phyloP scores from a whole-genome alignment of 2,888 invertebrate species.

The Notodonta ziczac region DNA sequence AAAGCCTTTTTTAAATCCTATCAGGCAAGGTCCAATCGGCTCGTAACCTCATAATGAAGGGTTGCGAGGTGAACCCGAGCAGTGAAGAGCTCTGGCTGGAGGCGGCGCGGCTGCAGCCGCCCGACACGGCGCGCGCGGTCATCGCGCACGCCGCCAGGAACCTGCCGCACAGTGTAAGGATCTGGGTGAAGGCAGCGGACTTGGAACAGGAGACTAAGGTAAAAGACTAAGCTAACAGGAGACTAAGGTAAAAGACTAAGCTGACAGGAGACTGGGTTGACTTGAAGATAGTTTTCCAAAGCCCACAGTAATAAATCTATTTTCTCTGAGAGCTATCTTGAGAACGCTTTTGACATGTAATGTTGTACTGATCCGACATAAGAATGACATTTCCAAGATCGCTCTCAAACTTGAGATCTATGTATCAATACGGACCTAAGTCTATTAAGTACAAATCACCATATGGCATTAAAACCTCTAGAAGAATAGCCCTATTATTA shows the following conservation, averaged over 20 bases:
- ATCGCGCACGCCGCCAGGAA: conserved; percentile 98
- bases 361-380: too few species aligned
- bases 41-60: conserved; percentile 98
- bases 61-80: conserved; percentile 97
- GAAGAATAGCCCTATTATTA: too few species aligned
- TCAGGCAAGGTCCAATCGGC: conserved; percentile 95
- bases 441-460: too few species aligned
- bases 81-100: conserved; percentile 99
- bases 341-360: too few species aligned
- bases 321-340: too few species aligned
- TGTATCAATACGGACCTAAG: too few species aligned
- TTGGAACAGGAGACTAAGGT: conserved; percentile 95
- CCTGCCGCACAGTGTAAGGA: conserved; percentile 96
- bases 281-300: too few species aligned
- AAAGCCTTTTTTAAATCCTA: not conserved
- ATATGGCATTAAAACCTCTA: too few species aligned
- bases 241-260: conserved; percentile 84
- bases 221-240: conserved; percentile 85
- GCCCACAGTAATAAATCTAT: too few species aligned
- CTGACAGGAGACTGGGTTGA: too few species aligned
- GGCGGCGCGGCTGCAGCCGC: conserved; percentile 96
- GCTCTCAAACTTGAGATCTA: too few species aligned
- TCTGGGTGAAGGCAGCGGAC: conserved; percentile 99
- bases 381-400: too few species aligned
- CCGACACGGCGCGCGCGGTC: conserved; percentile 96